Evolutionary conservation across 2,113 vertebrate genomes (phyloP).

Genomic region (Laticauda colubrina): DNA sequence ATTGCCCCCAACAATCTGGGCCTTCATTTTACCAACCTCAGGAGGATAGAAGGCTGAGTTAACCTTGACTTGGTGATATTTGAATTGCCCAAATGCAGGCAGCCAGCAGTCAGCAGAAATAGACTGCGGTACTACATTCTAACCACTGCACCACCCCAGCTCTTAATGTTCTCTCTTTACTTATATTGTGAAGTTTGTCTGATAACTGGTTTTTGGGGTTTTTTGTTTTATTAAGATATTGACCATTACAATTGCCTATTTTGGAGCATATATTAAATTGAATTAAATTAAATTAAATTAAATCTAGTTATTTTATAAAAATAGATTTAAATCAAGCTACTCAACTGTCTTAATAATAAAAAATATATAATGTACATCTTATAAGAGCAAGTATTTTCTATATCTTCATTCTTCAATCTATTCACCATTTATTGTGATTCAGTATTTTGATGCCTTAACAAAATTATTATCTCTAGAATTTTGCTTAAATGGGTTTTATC

Average conservation of each 20-base stretch:
- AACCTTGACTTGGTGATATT: no score
- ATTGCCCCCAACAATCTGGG: no score
- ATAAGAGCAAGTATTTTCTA: background rate
- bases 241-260: background rate
- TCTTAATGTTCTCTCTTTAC: background rate
- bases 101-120: no score
- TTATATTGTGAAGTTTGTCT: background rate
- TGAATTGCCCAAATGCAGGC: no score
- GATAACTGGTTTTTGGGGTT: background rate
- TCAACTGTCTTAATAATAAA: background rate
- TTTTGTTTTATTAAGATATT: background rate
- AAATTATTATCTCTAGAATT: background rate
- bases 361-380: background rate
- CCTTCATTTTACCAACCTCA: no score
- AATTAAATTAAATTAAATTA: background rate
- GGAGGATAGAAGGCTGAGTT: no score
- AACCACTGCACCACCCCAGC: no score
- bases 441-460: background rate
- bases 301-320: background rate
- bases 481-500: background rate
- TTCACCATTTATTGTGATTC: background rate
- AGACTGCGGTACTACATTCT: no score
- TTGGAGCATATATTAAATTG: background rate
- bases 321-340: background rate
- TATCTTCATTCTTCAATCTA: background rate